Percentiles rank a stretch among this genome's conserved stretches.
phyloP scores from a whole-genome alignment of 2,797 vertebrate species.

The Urocyon cinereoargenteus region DNA sequence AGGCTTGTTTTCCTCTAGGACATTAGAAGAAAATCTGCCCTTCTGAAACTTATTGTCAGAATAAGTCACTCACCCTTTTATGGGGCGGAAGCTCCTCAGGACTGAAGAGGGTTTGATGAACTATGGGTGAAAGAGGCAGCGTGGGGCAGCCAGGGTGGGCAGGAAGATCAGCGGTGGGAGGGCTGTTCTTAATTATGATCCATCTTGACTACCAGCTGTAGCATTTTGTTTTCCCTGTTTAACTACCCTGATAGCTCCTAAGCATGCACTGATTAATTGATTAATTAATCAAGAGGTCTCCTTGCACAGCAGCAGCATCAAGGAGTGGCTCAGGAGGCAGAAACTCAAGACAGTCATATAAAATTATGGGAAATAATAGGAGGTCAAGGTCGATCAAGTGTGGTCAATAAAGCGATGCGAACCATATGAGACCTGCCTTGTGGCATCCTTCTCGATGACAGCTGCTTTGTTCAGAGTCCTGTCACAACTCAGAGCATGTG shows the following conservation, averaged over 20 bases:
- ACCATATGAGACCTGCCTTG: background rate
- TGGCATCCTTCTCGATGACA: background rate
- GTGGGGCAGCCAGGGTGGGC: background rate
- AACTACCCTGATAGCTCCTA: conserved; percentile 85
- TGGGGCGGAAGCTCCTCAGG: background rate
- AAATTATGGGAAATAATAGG: conserved; percentile 79
- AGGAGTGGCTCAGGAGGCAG: conserved; percentile 74
- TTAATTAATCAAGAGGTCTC: conserved; percentile 88
- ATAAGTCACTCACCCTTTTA: background rate
- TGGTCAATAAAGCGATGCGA: conserved; percentile 17
- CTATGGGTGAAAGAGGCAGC: background rate
- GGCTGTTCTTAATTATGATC: conserved; percentile 81
- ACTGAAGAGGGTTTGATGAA: fast-evolving
- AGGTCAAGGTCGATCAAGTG: conserved; percentile 72
- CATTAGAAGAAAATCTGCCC: background rate
- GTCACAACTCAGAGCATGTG: background rate
- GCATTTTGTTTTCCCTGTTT: conserved; percentile 87
- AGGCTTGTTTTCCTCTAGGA: background rate
- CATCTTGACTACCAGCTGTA: conserved; percentile 80
- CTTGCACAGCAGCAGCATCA: conserved; percentile 69
- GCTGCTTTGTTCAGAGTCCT: background rate
- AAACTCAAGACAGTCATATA: conserved; percentile 77
- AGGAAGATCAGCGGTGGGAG: conserved; percentile 63
- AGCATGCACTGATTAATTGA: conserved; percentile 87
- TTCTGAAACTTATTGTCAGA: background rate